Base-by-base conservation (phyloP, 2,113 vertebrate genomes). In the Polypterus senegalus region DNA sequence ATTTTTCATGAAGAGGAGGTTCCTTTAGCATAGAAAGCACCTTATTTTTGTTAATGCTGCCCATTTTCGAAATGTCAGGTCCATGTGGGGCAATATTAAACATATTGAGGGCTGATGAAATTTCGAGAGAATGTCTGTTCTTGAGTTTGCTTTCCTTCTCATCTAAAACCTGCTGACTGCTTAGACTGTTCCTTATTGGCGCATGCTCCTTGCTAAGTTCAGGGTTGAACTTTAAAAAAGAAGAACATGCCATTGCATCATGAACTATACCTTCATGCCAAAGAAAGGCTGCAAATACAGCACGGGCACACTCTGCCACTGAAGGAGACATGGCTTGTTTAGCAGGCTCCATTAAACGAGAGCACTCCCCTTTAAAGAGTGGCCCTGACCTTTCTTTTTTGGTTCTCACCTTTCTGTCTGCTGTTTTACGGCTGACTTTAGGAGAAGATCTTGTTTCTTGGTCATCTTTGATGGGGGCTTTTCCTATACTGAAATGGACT, bases 201-300 rank as follows among this genome's bases (percentile, higher is more conserved):
- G 96, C 94, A 4, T 97, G 93, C 65, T 98, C 95, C 83, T 99
- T 99, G 70, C 91, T 94, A 54, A 98, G 82, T 27, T 95, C 95
- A 46, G 96, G 96, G 79, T 99, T 98, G 71, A 99, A 99, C 71
- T 99, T 99, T 52, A 99, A 78, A 76, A 97, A 99, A 5, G 96
- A 99, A 3, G 96, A 98, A 75, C 96, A 99, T 49, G 96, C 96
- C 96, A 99, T 99, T 51, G 96, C 96, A 64, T 99, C 96, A 3
- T 99, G 96, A 46, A 99, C 96, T 64, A 99, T 98, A 58, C 96
- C 96, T 71, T 99, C 96, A 3, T 99, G 96, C 96, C 96, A 99
- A 47, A 99, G 76, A 72, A 98, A 99, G 0, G 96, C 90, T 0
- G 96, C 96, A 55, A 98, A 99, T 11, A 99, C 96, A 0, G 96